phyloP scores from a whole-genome alignment of 2,888 invertebrate genomes.

The Trachelus iudaicus region DNA sequence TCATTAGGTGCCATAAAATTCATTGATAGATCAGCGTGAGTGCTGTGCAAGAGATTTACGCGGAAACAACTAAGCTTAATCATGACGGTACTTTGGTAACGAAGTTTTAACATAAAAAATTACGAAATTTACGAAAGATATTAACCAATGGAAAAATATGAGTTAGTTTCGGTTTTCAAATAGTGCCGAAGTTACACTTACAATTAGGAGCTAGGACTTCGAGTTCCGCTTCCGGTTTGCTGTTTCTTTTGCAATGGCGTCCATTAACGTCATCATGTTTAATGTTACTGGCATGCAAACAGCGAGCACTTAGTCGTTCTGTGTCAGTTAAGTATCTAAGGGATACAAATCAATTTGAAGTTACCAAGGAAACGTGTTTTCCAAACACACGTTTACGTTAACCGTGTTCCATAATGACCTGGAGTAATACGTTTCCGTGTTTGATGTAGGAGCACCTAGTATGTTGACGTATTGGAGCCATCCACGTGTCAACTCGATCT shows the following conservation, averaged over 20 bases:
- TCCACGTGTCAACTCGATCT: neutral
- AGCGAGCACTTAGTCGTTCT: neutral
- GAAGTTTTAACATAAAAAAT: neutral
- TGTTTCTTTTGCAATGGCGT: neutral
- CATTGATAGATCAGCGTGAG: neutral
- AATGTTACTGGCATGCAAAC: neutral
- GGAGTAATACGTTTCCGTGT: neutral
- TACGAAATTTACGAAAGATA: neutral
- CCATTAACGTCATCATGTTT: neutral
- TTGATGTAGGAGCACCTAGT: neutral
- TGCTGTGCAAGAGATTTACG: neutral
- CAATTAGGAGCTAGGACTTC: neutral
- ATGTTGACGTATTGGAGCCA: neutral
- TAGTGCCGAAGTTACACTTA: neutral
- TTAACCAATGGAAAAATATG: neutral
- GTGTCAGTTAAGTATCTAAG: conserved; percentile 18
- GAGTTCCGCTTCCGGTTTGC: neutral
- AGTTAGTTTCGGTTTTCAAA: neutral
- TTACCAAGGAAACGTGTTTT: conserved; percentile 52
- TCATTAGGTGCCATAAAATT: neutral
- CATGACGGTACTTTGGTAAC: neutral
- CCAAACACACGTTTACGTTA: conserved; percentile 48
- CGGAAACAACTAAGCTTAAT: neutral
- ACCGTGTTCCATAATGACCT: neutral
- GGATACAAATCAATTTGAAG: conserved; percentile 58